These are phyloP conservation scores for Muscicapa striata DNA, from an alignment of 2,797 vertebrate species.

Conservation along the genomic window DNA sequence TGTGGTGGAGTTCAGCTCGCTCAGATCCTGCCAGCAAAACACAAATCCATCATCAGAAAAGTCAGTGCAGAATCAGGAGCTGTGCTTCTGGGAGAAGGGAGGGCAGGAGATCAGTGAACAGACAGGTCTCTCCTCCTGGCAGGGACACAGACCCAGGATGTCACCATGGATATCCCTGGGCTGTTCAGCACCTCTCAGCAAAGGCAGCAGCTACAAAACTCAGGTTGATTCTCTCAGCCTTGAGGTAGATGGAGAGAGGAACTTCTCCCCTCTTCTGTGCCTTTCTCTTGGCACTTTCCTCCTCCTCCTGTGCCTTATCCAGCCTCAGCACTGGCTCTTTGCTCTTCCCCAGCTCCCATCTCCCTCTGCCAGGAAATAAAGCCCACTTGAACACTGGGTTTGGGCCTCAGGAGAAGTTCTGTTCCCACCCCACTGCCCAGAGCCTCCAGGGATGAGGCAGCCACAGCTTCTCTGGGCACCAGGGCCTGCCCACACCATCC, in stretches of 20 bases:
- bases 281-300: background rate
- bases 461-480: background rate
- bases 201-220: background rate
- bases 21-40: conserved; percentile 82
- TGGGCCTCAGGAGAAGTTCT: background rate
- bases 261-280: background rate
- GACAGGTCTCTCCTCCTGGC: background rate
- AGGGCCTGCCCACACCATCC: background rate
- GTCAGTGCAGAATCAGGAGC: accelerated
- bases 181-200: background rate
- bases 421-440: background rate
- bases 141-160: background rate
- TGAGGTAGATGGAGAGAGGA: background rate
- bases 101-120: background rate
- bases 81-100: background rate
- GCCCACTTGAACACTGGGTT: background rate
- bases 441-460: background rate
- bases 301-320: background rate
- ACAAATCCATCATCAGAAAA: background rate
- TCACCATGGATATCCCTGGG: background rate
- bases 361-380: background rate
- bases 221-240: background rate
- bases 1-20: conserved; percentile 89
- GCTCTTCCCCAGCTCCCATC: background rate
- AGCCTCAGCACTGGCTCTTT: background rate